Evolutionary conservation across 1,140 invertebrate genomes (phyloP), one percentile per base, ranked within the genome.

Genomic region (Telenomus remus): DNA sequence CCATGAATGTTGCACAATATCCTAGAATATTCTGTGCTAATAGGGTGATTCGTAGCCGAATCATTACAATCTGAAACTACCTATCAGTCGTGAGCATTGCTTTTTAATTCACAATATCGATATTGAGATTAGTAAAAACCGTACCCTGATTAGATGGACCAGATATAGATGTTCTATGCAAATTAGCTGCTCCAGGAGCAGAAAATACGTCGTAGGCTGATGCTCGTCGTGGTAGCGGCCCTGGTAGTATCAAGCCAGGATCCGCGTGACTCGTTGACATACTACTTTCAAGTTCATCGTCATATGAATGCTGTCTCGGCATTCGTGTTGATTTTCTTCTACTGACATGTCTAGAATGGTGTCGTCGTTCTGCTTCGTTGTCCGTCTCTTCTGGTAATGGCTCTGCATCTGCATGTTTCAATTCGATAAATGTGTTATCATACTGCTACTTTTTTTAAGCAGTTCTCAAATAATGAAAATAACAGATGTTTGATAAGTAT

Each of bases 151-250:
- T 61, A 0, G 69, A 54, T 39, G 43, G 39, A 9, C 19, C 33
- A 14, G 86, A 86, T 54, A 87, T 85, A 13, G 85, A 86, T 42
- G 79, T 76, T 64, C 86, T 82, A 55, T 86, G 86, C 47, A 85
- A 59, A 10, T 79, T 79, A 7, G 80, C 79, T 13, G 65, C 76
- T 50, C 84, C 82, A 10, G 84, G 82, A 4, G 83, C 43, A 3
- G 83, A 91, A 76, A 93, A 94, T 9, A 95, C 93, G 78, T 95
- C 94, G 71, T 95, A 95, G 15, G 94, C 94, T 11, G 94, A 95
- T 42, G 94, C 93, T 79, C 93, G 91, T 80, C 93, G 89, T 6
- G 93, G 92, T 84, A 94, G 91, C 6, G 92, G 90, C 1, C 89
- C 89, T 13, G 93, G 92, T 60, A 93, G 89, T 7, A 89, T 90